Conservation (phyloP, 2,797 vertebrate genomes). For the Sebastes nivosus region DNA sequence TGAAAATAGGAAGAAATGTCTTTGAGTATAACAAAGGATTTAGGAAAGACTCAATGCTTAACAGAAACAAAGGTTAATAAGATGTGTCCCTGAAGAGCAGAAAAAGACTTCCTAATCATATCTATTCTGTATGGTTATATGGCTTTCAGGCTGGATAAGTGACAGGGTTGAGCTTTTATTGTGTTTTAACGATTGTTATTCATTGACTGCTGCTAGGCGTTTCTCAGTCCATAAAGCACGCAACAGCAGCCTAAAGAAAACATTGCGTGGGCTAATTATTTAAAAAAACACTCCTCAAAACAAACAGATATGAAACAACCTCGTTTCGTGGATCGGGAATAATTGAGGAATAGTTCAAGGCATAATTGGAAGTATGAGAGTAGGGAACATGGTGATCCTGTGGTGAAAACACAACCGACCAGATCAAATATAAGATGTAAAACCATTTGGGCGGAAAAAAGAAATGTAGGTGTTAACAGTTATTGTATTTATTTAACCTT, state of each 20-base stretch:
- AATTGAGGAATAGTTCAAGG: not conserved
- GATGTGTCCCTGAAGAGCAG: not conserved
- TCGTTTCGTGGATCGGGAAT: not conserved
- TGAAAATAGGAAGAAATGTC: not conserved
- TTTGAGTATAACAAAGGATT: not conserved
- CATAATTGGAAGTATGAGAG: not conserved
- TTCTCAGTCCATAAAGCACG: conserved; percentile 41
- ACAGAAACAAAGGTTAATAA: not conserved
- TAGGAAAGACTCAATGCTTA: not conserved
- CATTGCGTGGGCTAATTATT: conserved; percentile 33
- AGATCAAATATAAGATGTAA: not conserved
- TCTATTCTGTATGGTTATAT: conserved; percentile 25
- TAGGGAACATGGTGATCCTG: not conserved
- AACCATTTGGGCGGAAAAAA: not conserved
- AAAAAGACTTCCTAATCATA: conserved; percentile 24
- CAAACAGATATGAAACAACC: not conserved
- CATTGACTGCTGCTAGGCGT: conserved; percentile 43
- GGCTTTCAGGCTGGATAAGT: conserved; percentile 2
- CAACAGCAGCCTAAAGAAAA: conserved; percentile 34
- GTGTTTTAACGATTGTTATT: conserved; percentile 55
- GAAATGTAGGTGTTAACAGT: not conserved
- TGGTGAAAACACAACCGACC: not conserved
- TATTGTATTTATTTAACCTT: too few species aligned
- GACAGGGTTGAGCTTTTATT: conserved; percentile 16
- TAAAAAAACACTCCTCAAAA: not conserved